These are phyloP conservation scores for Drosophila paracracens DNA, from an alignment of 2,888 invertebrate species.

Conservation along the genomic window DNA sequence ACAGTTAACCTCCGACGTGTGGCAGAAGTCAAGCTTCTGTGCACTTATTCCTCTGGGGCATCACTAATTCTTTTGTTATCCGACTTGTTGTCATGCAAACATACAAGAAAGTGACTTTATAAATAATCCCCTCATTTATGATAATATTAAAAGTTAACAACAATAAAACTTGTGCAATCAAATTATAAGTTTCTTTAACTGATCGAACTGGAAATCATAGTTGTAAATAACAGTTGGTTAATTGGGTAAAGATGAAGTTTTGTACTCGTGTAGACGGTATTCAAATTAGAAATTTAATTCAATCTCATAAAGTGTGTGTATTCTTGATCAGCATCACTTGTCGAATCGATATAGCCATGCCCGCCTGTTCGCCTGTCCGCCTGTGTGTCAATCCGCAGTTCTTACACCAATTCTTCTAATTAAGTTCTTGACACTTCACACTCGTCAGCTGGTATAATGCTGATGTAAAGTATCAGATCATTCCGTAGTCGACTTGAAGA, in stretches of 20 bases:
- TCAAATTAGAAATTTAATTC: background rate
- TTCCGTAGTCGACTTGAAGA: background rate
- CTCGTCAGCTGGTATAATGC: background rate
- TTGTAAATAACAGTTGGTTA: background rate
- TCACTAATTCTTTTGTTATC: background rate
- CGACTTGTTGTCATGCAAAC: background rate
- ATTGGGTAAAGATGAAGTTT: background rate
- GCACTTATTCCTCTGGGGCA: background rate
- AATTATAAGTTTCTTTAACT: background rate
- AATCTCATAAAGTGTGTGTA: background rate
- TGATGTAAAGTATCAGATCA: background rate
- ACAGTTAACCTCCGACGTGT: background rate
- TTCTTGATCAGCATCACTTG: background rate
- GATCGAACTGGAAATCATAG: background rate
- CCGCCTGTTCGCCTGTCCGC: background rate
- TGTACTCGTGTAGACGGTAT: background rate
- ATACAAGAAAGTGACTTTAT: background rate
- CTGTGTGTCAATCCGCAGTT: background rate
- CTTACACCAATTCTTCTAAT: background rate
- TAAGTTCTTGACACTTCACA: background rate
- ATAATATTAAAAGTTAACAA: background rate
- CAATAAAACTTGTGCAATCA: background rate
- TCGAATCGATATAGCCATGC: background rate
- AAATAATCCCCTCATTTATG: background rate
- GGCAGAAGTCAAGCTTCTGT: background rate